These are phyloP conservation scores for Yponomeuta evonymella DNA, from an alignment of 2,888 invertebrate genomes.

Conservation along the genomic window DNA sequence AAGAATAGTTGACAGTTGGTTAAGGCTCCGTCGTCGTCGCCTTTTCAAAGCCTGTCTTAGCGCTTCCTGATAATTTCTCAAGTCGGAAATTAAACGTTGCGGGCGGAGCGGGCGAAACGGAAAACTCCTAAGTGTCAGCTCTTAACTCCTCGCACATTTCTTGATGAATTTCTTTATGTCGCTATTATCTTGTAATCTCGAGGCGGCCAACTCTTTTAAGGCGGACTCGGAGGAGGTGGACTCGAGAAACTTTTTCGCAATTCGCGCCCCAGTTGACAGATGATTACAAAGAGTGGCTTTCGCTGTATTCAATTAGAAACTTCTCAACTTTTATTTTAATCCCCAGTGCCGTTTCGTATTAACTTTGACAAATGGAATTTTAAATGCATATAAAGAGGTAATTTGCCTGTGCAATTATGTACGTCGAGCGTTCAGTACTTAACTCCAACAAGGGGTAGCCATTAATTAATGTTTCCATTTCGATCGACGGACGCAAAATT, in stretches of 20 bases:
- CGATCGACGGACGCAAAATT: slow-evolving; percentile 10
- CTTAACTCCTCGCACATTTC: slow-evolving; percentile 38
- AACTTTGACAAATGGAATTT: slow-evolving; percentile 15
- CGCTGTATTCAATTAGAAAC: slow-evolving; percentile 8
- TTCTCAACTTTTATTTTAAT: not conserved
- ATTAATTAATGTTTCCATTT: slow-evolving; percentile 16
- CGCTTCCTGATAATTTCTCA: slow-evolving; percentile 57
- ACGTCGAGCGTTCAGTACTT: slow-evolving; percentile 11
- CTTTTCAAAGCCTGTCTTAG: slow-evolving; percentile 49
- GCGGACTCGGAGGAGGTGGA: slow-evolving; percentile 20
- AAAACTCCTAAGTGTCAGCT: slow-evolving; percentile 61
- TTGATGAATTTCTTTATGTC: slow-evolving; percentile 48
- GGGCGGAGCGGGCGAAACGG: slow-evolving; percentile 43
- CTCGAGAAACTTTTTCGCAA: slow-evolving; percentile 27
- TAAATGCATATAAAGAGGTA: slow-evolving; percentile 14
- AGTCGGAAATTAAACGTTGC: slow-evolving; percentile 66
- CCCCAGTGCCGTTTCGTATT: slow-evolving; percentile 5
- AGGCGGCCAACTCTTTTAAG: slow-evolving; percentile 34
- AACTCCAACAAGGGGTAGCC: slow-evolving; percentile 15
- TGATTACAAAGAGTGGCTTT: slow-evolving; percentile 19
- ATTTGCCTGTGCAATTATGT: slow-evolving; percentile 11
- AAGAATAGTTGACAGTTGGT: slow-evolving; percentile 34
- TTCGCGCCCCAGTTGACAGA: slow-evolving; percentile 26
- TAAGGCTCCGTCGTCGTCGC: slow-evolving; percentile 30
- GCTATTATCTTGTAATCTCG: slow-evolving; percentile 46